Base-by-base conservation (phyloP, 2,113 vertebrate genomes). In the Leptobrachium leishanense region DNA sequence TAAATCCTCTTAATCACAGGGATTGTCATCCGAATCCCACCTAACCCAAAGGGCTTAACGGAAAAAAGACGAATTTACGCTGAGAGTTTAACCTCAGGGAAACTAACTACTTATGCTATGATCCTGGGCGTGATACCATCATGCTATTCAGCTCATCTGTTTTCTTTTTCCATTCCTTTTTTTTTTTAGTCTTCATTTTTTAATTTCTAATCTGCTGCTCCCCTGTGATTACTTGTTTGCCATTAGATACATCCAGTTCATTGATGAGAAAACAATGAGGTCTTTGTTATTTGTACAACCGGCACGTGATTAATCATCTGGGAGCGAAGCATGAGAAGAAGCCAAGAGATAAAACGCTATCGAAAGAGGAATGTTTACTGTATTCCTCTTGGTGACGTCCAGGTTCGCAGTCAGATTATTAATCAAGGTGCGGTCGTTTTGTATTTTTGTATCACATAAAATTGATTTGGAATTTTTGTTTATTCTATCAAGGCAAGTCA, bases 1-100 rank as follows among this genome's bases (percentile, higher is more conserved):
- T 68, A 81, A 81, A 81, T 81, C 72, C 72, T 68, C 42, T 31
- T 81, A 81, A 81, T 81, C 78, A 68, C 64, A 68, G 55, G 78
- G 64, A 74, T 74, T 74, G 72, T 74, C 64, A 59, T 68, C 57
- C 67, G 78, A 74, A 81, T 68, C 73, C 78, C 78, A 64, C 43
- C 11, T 62, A 81, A 64, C 72, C 64, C 46, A 12, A 46, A 55
- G 78, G 72, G 64, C 74, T 81, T 74, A 74, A 44, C 68, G 72
- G 20, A 31, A 31, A 81, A 80, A 74, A 62, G 72, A 68, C 50
- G 43, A 74, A 55, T n/a, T 65, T 65, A 72, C 40, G 40, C 68
- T 20, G 39, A 43, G 69, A 50, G 11, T 74, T 68, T 81, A 68
- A 74, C 78, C 72, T 31, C 64, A 20, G 62, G 6, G 63, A 74